phyloP scores from a whole-genome alignment of 2,113 vertebrate genomes.

The Prunella fulvescens region DNA sequence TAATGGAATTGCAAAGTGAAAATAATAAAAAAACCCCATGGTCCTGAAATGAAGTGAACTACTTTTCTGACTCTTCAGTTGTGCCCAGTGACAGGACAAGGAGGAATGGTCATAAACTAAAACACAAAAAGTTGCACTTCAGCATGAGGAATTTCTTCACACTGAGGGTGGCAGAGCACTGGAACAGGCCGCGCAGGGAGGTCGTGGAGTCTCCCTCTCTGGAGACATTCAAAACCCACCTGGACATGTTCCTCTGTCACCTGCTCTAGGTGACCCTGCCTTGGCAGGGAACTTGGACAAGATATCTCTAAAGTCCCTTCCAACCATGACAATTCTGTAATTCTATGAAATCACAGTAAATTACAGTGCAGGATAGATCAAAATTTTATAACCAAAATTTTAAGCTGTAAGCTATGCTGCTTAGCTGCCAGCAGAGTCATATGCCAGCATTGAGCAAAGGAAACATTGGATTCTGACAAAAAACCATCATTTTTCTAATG shows the following conservation, averaged over 20 bases:
- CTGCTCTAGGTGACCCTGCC: not conserved
- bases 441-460: not conserved
- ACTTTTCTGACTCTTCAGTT: not conserved
- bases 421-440: not conserved
- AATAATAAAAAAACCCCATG: not conserved
- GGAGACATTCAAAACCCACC: not conserved
- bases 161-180: not conserved
- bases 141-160: not conserved
- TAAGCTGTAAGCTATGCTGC: not conserved
- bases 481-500: not conserved
- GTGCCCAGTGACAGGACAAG: too few relatives aligned
- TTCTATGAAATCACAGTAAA: not conserved
- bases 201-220: not conserved
- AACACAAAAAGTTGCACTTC: not conserved
- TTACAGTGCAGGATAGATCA: not conserved
- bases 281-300: not conserved
- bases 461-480: not conserved
- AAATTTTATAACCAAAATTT: not conserved
- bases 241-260: rapidly evolving
- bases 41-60: not conserved
- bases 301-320: not conserved
- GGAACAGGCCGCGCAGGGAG: not conserved
- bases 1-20: not conserved
- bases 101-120: not conserved
- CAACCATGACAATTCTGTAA: not conserved